Evolutionary conservation across 2,797 vertebrate genomes (phyloP).

Genomic region (Sphenopsis melanotis): DNA sequence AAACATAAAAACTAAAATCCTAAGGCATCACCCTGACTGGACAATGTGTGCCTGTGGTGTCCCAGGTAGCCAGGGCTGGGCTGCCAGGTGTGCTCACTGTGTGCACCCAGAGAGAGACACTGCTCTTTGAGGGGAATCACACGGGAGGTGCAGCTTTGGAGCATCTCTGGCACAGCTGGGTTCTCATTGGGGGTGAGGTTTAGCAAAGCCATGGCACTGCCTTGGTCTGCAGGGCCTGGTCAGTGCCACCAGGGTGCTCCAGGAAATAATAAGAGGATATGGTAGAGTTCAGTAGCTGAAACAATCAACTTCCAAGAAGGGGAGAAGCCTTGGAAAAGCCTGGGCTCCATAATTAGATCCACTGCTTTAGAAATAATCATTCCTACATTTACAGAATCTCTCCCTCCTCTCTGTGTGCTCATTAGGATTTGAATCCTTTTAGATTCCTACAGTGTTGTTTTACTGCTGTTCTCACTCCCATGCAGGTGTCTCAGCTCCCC

Average conservation of each 20-base stretch:
- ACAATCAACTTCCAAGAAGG: not conserved
- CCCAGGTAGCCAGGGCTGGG: accelerated
- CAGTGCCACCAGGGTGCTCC: not conserved
- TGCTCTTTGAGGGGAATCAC: not conserved
- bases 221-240: not conserved
- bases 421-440: not conserved
- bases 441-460: not conserved
- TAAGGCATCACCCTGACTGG: not conserved
- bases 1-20: not conserved
- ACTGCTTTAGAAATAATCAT: not conserved
- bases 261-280: not conserved
- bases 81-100: not conserved
- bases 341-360: accelerated
- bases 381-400: not conserved
- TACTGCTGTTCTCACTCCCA: not conserved
- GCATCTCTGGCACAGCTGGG: not conserved
- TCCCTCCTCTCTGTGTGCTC: not conserved
- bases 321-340: not conserved
- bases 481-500: not conserved
- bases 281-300: not conserved
- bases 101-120: too few relatives aligned
- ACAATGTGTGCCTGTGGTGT: accelerated
- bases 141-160: not conserved
- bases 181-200: not conserved
- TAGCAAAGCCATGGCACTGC: not conserved